phyloP scores from a whole-genome alignment of 2,797 vertebrate species.

The Antrozous pallidus region DNA sequence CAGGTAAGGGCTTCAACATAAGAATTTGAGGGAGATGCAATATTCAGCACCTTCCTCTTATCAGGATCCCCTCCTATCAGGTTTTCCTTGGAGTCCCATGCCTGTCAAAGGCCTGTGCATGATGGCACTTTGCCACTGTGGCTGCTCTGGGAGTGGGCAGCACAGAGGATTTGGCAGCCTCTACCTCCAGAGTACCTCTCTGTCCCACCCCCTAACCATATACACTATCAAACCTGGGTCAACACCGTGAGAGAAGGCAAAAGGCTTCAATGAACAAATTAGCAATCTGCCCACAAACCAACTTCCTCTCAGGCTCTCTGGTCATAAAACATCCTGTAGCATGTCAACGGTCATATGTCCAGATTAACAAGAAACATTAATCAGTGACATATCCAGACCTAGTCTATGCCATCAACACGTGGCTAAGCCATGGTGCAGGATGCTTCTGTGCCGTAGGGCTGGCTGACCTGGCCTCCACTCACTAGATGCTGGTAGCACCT shows the following conservation, averaged over 20 bases:
- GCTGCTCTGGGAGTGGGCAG: neutral
- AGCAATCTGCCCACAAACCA: neutral
- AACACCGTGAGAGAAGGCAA: neutral
- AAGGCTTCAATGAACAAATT: neutral
- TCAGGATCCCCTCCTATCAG: neutral
- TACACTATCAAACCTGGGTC: neutral
- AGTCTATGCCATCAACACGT: neutral
- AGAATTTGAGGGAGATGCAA: neutral
- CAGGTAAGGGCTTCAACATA: neutral
- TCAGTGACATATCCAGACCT: neutral
- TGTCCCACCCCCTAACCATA: neutral
- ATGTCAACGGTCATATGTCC: neutral
- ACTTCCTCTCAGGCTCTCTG: conserved; percentile 17
- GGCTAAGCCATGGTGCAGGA: neutral
- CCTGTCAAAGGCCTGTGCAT: neutral
- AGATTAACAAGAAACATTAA: neutral
- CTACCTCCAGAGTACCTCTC: neutral
- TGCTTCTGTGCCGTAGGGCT: neutral
- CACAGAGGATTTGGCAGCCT: neutral
- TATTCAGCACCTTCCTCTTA: neutral
- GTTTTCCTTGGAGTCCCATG: neutral
- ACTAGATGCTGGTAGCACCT: neutral
- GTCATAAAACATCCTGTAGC: neutral
- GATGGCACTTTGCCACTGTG: accelerated
- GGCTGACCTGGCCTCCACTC: neutral